Evolutionary conservation across 2,113 vertebrate genomes (phyloP), one percentile per base, ranked within the genome.

Genomic region (Myotis yumanensis): DNA sequence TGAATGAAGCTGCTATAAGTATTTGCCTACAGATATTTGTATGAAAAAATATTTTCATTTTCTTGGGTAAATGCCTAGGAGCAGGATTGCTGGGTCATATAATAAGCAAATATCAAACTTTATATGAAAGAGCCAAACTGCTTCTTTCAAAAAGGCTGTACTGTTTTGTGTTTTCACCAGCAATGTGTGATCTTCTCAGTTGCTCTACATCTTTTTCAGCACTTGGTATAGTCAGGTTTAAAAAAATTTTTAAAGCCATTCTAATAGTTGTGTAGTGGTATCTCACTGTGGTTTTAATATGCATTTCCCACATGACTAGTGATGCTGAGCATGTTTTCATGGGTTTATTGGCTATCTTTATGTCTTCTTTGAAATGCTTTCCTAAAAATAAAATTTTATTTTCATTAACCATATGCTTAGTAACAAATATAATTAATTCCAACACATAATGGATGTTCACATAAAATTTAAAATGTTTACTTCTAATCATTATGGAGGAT

Each of bases 351-450:
- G 16, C 32, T 76, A 48, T 93, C 7, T 81, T 0, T 71, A 5
- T 83, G 69, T 81, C 22, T 87, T 88, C 84, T 69, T 83, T 51
- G 80, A 59, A 76, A 72, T 37, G 22, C 25, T 82, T 86, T 43
- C 32, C 73, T 75, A 25, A 48, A 64, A 80, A 32, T 92, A 72
- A 54, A n/a, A 71, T 89, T 97, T 82, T 17, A 76, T 81, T 52
- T 66, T 89, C 46, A 71, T 51, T 57, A 91, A 57, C 9, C 15
- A 15, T 43, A 40, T n/a, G 48, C 28, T 86, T 91, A n/a, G 37
- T 81, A 86, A 94, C 66, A 86, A 79, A 51, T 43, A 62, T 18
- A 57, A 77, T 81, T 57, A 43, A 43, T 46, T 87, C 16, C 35
- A 93, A 22, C 25, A 59, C 28, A 75, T 43, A 69, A 51, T 40